Percentiles rank a stretch among this genome's conserved stretches.
Conservation (phyloP, 2,888 invertebrate species). For the Pterostichus madidus region DNA sequence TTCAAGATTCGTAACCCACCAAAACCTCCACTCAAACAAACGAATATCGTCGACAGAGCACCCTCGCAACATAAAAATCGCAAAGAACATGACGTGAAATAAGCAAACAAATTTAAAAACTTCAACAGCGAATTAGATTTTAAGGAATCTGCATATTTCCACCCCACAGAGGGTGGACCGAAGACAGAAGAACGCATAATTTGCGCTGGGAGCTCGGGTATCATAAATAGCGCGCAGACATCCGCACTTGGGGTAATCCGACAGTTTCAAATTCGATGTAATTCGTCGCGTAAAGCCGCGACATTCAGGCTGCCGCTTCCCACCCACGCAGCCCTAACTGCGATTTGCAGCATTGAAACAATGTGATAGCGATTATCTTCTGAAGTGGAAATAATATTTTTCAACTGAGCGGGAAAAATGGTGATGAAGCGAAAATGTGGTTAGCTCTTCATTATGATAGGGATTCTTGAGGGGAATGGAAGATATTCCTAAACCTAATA, state of each 20-base stretch:
- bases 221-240: constrained; percentile 49
- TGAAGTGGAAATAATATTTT: constrained; percentile 29
- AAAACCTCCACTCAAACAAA: neutral
- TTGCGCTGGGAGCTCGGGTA: constrained; percentile 39
- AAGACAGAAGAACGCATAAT: constrained; percentile 40
- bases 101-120: constrained; percentile 62
- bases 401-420: neutral
- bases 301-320: neutral
- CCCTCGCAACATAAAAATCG: constrained; percentile 49
- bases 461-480: neutral
- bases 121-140: constrained; percentile 60
- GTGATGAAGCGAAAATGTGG: constrained; percentile 1
- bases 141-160: constrained; percentile 50
- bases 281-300: constrained; percentile 51
- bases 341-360: constrained; percentile 39
- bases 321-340: neutral
- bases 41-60: constrained; percentile 28
- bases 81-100: constrained; percentile 45
- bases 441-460: neutral
- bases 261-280: constrained; percentile 64
- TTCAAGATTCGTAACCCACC: neutral
- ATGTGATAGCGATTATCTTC: constrained; percentile 39
- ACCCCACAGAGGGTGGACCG: constrained; percentile 3
- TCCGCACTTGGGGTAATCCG: constrained; percentile 51
- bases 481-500: neutral